These are phyloP conservation scores for Lichenostomus cassidix DNA, from an alignment of 2,113 vertebrate genomes.

Conservation along the genomic window DNA sequence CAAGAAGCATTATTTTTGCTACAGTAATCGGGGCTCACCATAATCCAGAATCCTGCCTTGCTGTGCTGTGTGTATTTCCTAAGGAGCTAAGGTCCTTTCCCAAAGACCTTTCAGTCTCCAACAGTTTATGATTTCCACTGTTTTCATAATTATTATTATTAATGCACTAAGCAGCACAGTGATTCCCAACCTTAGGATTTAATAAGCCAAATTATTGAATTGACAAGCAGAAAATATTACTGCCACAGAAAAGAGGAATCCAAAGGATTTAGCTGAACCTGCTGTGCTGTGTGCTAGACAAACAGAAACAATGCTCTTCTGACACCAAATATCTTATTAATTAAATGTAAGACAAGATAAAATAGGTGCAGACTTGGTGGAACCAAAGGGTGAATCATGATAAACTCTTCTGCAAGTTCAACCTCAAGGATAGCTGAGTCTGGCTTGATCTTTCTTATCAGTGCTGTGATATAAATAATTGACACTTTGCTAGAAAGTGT, in stretches of 20 bases:
- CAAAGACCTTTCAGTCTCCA: neutral
- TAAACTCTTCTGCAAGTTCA: neutral
- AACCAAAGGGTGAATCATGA: neutral
- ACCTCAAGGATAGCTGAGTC: neutral
- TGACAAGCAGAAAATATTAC: neutral
- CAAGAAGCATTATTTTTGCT: neutral
- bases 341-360: neutral
- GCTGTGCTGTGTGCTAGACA: neutral
- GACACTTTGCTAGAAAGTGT: neutral
- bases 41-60: neutral
- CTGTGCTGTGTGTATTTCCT: neutral
- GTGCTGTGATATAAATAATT: constrained; percentile 20
- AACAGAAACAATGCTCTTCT: neutral
- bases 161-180: neutral
- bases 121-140: neutral
- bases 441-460: neutral
- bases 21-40: neutral
- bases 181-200: neutral
- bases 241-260: neutral
- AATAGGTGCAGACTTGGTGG: neutral
- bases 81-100: neutral
- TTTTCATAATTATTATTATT: neutral
- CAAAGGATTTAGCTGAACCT: neutral
- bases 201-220: neutral
- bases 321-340: neutral